Evolutionary conservation across 2,888 invertebrate species (phyloP), one percentile per base, ranked within the genome.

Genomic region (Stegophylla sp.): DNA sequence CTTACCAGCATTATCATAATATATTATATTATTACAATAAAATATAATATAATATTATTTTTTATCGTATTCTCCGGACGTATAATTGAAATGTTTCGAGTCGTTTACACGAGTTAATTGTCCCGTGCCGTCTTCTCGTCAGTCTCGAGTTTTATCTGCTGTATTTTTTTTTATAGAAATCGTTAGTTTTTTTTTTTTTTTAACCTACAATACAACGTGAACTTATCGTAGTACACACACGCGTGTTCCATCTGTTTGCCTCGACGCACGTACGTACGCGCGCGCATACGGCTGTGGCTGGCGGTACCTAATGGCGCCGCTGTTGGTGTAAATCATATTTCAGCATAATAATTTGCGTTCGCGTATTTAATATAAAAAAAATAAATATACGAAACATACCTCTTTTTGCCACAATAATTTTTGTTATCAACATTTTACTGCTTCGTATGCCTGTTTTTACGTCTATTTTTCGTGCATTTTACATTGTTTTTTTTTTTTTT

Each of bases 201-300:
- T 34, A 76, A 76, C n/a, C n/a, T n/a, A n/a, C n/a, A n/a, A 76
- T 76, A 76, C 67, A n/a, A n/a, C n/a, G n/a, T 76, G 26, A 76
- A 76, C 43, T 75, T 75, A 63, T 63, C 51, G 41, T 7, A n/a
- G 41, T 7, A n/a, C 53, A 26, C 66, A 56, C 56, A 66, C 43
- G 45, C 53, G 56, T 69, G 45, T 67, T 69, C 28, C 56, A 56
- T 77, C 66, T 51, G 51, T 76, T 64, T 26, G 64, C 41, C 10
- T 56, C 69, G 69, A 45, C 48, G 28, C 48, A 10, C 12, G 15
- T 12, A 45, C 7, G 12, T 45, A 45, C 45, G 12, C 45, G 12
- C 12, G 13, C 10, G 43, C 43, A 10, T 43, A 10, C 43, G 7
- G 43, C 10, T 4, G 43, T 43, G 43, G 43, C 43, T 4, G 17